Evolutionary conservation across 2,888 invertebrate species (phyloP), one percentile per base, ranked within the genome.

Genomic region (Pasiphila rectangulata): DNA sequence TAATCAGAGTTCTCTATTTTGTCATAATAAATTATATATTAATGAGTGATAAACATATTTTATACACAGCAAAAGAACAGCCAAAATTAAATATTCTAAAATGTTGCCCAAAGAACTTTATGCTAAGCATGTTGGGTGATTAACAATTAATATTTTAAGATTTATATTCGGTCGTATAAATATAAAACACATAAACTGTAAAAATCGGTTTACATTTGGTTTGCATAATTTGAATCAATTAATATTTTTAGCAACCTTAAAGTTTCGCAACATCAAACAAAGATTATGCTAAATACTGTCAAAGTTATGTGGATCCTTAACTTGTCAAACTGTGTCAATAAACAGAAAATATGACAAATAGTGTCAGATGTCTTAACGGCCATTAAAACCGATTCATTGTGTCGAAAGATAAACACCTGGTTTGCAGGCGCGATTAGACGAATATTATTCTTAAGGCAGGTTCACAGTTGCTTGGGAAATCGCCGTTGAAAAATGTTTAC

Each of bases 1-100:
- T 64, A 56, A 59, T 61, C 59, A 63, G 54, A 61, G 54, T 51
- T 67, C 69, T 71, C 69, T 70, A 69, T 64, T 48, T 39, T 46
- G 44, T 42, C 15, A 41, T 29, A 49, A 51, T 42, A 45, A 42
- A 43, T 43, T 37, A 30, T 36, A 41, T 40, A 38, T 45, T 45
- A 21, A 46, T 45, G 40, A 27, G 45, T 32, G 34, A 25, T 40
- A 35, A 35, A 32, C 20, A 1, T 6, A 17, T 19, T 19, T 32
- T 9, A 16, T 16, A 32, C 16, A 32, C 10, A 6, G 17, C 9
- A 32, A 9, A 16, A 32, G 5, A 17, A 16, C 32, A 2, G 9
- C 29, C 3, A 17, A 32, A 32, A 32, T 16, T 32, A 32, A 16
- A 17, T 17, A 16, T 9, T 17, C 5, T 4, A 17, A 32, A n/a